These are phyloP conservation scores for Blennius ocellaris DNA, from an alignment of 2,113 vertebrate species.

Conservation along the genomic window DNA sequence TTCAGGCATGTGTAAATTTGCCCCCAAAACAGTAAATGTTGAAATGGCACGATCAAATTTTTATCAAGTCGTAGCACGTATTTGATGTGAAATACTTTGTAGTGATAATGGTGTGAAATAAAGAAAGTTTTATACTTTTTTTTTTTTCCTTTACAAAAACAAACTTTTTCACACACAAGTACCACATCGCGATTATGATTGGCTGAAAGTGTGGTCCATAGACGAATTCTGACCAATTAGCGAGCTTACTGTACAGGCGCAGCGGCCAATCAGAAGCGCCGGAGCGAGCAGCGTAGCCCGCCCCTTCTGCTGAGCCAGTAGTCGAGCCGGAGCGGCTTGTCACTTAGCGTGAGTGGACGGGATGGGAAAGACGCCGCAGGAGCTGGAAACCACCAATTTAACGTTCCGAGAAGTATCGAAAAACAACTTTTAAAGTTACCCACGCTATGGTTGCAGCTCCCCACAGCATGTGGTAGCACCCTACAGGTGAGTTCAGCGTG, in stretches of 20 bases:
- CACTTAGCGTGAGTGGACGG: constrained; percentile 71
- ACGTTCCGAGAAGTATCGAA: constrained; percentile 31
- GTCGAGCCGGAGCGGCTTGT: constrained; percentile 69
- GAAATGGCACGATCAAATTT: too few species aligned
- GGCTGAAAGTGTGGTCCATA: constrained; percentile 41
- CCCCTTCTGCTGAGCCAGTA: constrained; percentile 67
- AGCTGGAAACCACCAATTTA: constrained; percentile 33
- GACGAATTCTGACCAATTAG: constrained; percentile 53
- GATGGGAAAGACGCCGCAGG: constrained; percentile 52
- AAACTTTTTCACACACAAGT: background rate
- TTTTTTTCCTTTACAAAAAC: background rate
- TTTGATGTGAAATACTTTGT: too few species aligned
- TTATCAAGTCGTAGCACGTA: too few species aligned
- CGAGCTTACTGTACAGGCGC: constrained; percentile 31
- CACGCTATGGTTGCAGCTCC: background rate
- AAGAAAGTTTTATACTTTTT: background rate
- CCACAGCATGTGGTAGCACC: constrained; percentile 40
- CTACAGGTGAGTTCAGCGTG: constrained; percentile 63
- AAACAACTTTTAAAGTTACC: constrained; percentile 60
- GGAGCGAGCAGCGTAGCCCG: constrained; percentile 16
- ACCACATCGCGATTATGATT: constrained; percentile 45
- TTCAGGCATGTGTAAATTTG: too few species aligned
- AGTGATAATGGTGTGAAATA: background rate
- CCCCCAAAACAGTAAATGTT: too few species aligned
- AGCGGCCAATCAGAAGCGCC: constrained; percentile 61